These are phyloP conservation scores for Physeter macrocephalus DNA, from an alignment of 2,113 vertebrate species.

Conservation along the genomic window DNA sequence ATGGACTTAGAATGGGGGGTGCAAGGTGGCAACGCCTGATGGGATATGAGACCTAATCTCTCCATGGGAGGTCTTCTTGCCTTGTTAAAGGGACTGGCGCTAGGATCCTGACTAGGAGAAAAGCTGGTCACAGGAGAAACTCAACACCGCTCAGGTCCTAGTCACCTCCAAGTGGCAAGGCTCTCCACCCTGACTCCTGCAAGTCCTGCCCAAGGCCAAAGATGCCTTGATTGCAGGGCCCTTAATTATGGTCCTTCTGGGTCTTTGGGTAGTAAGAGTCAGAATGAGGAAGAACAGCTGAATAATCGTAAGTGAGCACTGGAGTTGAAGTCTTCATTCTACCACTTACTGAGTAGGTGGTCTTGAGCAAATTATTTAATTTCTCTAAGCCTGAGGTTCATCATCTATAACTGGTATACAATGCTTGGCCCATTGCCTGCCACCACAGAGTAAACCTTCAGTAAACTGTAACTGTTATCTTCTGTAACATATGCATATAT, in stretches of 20 bases:
- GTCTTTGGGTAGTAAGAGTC: not conserved
- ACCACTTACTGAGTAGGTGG: not conserved
- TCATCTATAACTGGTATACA: not conserved
- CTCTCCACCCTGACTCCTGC: not conserved
- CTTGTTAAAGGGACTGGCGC: not conserved
- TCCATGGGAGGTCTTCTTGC: not conserved
- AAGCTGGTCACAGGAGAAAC: not conserved
- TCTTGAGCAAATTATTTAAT: not conserved
- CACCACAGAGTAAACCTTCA: not conserved
- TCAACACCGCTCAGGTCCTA: not conserved
- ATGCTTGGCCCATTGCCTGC: not conserved
- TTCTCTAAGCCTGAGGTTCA: not conserved
- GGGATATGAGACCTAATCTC: not conserved
- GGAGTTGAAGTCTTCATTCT: not conserved
- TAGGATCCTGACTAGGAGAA: not conserved
- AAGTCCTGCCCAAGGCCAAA: not conserved
- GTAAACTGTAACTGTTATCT: not conserved
- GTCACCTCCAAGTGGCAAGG: not conserved
- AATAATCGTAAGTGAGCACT: not conserved
- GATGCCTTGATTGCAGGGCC: not conserved
- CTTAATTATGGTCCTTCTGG: not conserved
- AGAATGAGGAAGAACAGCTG: not conserved
- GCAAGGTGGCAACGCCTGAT: not conserved
- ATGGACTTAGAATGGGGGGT: not conserved
- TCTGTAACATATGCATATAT: not conserved